Base-by-base conservation (phyloP, 1,140 invertebrate species). In the Druon quercuslanigerum region DNA sequence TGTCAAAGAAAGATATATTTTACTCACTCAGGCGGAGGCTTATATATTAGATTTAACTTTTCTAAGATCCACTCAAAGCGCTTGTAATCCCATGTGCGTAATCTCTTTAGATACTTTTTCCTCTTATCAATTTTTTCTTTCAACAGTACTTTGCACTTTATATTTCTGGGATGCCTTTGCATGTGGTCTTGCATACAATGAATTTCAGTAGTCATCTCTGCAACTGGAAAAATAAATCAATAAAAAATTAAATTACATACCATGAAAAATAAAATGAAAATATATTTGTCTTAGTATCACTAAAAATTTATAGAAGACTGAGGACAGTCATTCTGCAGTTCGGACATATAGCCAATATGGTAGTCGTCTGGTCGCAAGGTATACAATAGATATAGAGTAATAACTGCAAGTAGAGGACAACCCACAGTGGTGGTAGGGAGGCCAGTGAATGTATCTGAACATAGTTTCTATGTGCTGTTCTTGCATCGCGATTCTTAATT, bases 61-160 rank as follows among this genome's bases (percentile, higher is more conserved):
- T 97, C 95, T 11, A 97, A 84, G n/a, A 98, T 82, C 96, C 96
- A 98, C 88, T 97, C 96, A 88, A 96, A 98, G 66, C 94, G 93
- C 82, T 95, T 95, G 87, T 97, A 97, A 87, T 98, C 97, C 90
- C 93, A 93, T 51, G 91, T 90, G 50, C 96, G 90, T 20, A 98
- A 87, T 74, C 91, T 90, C 82, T 93, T 95, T 5, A 98, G 86
- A 50, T 92, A 90, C 85, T 95, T 96, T 83, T 95, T 95, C 70
- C 97, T 92, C 86, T 93, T 94, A 25, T 96, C 95, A 72, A 97
- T 97, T 4, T 94, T 84, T 87, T 96, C 94, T 85, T 96, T 94
- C 25, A 95, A 91, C 50, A 82, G 82, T 8, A 91, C 89, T 89
- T 94, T 95, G 4, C 89, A 82, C 74, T 79, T 83, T 76, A 85